Conservation (phyloP, 37 sponge, comb jelly and placozoan genomes). For the Oscarella lobularis region DNA sequence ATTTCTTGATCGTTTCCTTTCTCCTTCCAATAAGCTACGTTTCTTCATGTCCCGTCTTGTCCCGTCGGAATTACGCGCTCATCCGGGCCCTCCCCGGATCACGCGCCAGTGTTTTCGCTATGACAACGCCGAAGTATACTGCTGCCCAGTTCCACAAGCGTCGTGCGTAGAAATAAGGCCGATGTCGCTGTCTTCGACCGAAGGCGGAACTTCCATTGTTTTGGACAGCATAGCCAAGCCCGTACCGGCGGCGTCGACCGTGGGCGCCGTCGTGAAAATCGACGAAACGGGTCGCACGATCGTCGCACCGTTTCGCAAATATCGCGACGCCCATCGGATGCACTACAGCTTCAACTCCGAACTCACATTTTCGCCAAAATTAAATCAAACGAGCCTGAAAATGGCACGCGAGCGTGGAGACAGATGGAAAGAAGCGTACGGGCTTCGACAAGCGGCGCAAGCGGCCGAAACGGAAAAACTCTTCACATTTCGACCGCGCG, state of each 20-base stretch:
- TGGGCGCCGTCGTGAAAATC: not conserved
- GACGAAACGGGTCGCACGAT: not conserved
- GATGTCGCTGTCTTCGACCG: too few relatives aligned
- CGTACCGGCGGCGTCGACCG: not conserved
- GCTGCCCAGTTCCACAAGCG: too few relatives aligned
- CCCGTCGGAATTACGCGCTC: too few relatives aligned
- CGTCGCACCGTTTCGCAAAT: not conserved
- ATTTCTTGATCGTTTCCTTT: too few relatives aligned
- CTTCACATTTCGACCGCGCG: constrained; percentile 43
- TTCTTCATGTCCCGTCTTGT: too few relatives aligned
- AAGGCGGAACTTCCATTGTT: too few relatives aligned
- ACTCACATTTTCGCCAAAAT: constrained; percentile 41
- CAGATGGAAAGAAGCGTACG: constrained; percentile 9
- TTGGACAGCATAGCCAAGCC: too few relatives aligned
- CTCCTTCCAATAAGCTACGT: too few relatives aligned
- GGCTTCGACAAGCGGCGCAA: not conserved
- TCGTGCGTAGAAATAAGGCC: too few relatives aligned
- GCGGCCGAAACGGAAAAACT: not conserved
- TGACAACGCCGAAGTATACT: too few relatives aligned
- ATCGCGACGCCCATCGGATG: not conserved
- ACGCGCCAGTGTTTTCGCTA: too few relatives aligned
- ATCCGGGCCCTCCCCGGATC: too few relatives aligned
- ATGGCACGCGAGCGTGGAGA: constrained; percentile 31
- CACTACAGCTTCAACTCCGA: constrained; percentile 11
- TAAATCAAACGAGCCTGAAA: constrained; percentile 36